Evolutionary conservation across 2,888 invertebrate genomes (phyloP).

Genomic region (Gordius sp.): DNA sequence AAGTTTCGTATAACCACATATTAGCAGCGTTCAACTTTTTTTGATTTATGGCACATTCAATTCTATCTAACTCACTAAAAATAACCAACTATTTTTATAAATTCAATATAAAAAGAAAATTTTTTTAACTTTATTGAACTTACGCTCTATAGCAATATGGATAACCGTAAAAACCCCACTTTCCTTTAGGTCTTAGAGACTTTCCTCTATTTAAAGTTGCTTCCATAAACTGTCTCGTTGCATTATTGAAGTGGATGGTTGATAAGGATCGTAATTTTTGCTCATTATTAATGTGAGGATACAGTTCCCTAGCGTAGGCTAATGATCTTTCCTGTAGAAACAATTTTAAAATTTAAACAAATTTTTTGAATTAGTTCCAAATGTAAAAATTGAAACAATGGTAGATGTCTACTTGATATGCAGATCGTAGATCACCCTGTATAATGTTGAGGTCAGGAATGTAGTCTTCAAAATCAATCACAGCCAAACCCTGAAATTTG

Average conservation of each 20-base stretch:
- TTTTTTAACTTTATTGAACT: too few species aligned
- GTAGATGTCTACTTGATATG: neutral
- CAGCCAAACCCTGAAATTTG: neutral
- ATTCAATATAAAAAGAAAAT: too few species aligned
- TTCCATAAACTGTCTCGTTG: neutral
- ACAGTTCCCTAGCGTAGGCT: neutral
- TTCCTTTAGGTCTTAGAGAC: neutral
- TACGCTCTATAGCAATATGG: constrained; percentile 1
- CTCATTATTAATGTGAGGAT: neutral
- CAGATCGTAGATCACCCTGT: neutral
- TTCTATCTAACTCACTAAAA: neutral
- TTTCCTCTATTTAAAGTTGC: neutral
- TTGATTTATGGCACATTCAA: neutral
- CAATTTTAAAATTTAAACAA: too few species aligned
- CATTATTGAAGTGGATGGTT: neutral
- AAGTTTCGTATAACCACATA: neutral
- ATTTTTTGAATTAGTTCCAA: too few species aligned
- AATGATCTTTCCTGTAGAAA: constrained; percentile 3
- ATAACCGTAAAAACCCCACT: constrained; percentile 7
- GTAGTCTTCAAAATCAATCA: constrained; percentile 9
- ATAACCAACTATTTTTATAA: too few species aligned
- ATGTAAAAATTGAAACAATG: too few species aligned
- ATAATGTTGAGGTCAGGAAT: neutral
- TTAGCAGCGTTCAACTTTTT: neutral
- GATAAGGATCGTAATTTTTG: neutral